phyloP scores from a whole-genome alignment of 1,140 invertebrate species.

The Musca domestica region DNA sequence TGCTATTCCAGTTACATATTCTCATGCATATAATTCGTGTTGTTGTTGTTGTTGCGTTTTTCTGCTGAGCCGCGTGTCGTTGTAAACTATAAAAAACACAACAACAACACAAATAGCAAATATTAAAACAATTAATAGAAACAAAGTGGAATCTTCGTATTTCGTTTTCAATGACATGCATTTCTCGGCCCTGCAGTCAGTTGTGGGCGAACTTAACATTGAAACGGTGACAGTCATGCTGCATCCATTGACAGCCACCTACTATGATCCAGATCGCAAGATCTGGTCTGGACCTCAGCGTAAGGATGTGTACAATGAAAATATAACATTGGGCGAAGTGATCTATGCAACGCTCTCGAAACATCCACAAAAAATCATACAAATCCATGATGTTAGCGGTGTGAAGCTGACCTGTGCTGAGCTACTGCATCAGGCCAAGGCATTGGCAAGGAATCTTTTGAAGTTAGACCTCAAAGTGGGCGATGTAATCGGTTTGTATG shows the following conservation, averaged over 20 bases:
- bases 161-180: too few relatives aligned
- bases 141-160: too few relatives aligned
- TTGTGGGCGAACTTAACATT: neutral
- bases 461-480: constrained; percentile 31
- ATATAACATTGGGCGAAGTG: constrained; percentile 46
- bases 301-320: constrained; percentile 42
- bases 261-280: constrained; percentile 43
- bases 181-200: too few relatives aligned
- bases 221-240: neutral
- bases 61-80: too few relatives aligned
- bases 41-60: too few relatives aligned
- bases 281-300: constrained; percentile 41
- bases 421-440: constrained; percentile 33
- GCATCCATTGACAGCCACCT: constrained; percentile 27
- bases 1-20: too few relatives aligned
- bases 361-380: constrained; percentile 41
- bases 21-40: too few relatives aligned
- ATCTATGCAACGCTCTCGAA: constrained; percentile 38
- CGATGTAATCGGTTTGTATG: constrained; percentile 43
- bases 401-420: constrained; percentile 34
- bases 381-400: constrained; percentile 36
- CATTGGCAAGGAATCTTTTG: constrained; percentile 26
- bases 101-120: too few relatives aligned
- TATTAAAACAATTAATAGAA: too few relatives aligned
- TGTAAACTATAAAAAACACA: too few relatives aligned